These are phyloP conservation scores for Chelon auratus DNA, from an alignment of 2,797 vertebrate genomes.

Conservation along the genomic window DNA sequence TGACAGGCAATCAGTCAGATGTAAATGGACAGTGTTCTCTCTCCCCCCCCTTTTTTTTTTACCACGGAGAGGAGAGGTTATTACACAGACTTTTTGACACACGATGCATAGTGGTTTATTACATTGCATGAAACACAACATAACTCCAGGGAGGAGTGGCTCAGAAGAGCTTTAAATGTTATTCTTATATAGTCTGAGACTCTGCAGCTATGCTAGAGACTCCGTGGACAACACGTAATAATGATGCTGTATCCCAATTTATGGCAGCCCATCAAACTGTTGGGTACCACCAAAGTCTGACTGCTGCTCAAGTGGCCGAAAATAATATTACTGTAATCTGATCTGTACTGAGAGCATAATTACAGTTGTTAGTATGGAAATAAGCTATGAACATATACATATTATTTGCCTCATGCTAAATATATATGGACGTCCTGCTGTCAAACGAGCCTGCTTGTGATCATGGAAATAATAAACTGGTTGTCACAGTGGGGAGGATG, in stretches of 20 bases:
- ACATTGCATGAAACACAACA: slow-evolving; percentile 3
- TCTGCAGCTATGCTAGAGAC: background rate
- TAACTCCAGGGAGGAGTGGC: background rate
- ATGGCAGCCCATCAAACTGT: background rate
- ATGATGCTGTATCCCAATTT: too few species aligned
- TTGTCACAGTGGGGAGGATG: background rate
- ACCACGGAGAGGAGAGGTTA: slow-evolving; percentile 9
- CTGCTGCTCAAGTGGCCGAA: background rate
- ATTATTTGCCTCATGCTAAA: too few species aligned
- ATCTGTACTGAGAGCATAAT: background rate
- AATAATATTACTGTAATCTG: background rate
- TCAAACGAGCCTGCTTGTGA: background rate
- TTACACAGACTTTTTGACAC: slow-evolving; percentile 21
- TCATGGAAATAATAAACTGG: background rate
- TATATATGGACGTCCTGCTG: too few species aligned
- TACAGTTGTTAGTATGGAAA: too few species aligned
- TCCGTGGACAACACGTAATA: background rate
- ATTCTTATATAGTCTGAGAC: background rate
- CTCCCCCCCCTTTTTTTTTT: background rate
- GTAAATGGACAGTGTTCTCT: slow-evolving; percentile 31
- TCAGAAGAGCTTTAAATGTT: background rate
- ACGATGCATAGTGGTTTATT: slow-evolving; percentile 11
- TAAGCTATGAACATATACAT: too few species aligned
- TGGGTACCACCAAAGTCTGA: background rate
- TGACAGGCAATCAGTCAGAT: slow-evolving; percentile 28